A percentile compares a stretch with the other conserved stretches of the same genome.
phyloP scores from a whole-genome alignment of 2,888 invertebrate species.

The Drosophila melanosoma region DNA sequence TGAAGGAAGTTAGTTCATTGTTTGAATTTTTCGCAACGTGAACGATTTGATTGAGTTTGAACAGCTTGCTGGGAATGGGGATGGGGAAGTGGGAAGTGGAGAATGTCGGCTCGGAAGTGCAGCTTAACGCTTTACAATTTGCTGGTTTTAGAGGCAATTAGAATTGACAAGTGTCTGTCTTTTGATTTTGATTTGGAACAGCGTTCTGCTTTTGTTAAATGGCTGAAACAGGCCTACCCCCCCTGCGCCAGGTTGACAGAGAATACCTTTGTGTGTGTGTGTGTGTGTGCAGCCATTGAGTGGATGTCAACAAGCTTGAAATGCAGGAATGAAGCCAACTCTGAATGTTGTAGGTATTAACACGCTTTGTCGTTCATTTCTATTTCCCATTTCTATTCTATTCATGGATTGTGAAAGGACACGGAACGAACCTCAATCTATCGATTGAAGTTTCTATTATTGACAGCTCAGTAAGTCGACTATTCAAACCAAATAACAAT shows the following conservation, averaged over 20 bases:
- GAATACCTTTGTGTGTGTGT: slow-evolving; percentile 9
- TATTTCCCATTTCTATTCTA: slow-evolving; percentile 30
- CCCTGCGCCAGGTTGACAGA: slow-evolving; percentile 27
- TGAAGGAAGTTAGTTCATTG: slow-evolving; percentile 64
- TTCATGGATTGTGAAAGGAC: slow-evolving; percentile 23
- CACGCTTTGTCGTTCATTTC: slow-evolving; percentile 41
- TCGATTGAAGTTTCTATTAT: slow-evolving; percentile 33
- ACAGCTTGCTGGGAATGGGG: slow-evolving; percentile 8
- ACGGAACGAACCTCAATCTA: slow-evolving; percentile 20
- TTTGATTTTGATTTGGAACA: slow-evolving; percentile 57
- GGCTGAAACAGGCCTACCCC: slow-evolving; percentile 13
- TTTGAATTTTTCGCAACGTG: slow-evolving; percentile 70
- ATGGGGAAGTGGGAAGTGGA: not conserved
- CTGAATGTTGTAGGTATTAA: slow-evolving; percentile 7
- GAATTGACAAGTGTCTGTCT: slow-evolving; percentile 72
- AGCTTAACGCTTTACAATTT: slow-evolving; percentile 61
- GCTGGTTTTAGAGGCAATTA: slow-evolving; percentile 73
- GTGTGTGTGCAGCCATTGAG: slow-evolving; percentile 35
- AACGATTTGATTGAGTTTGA: slow-evolving; percentile 71
- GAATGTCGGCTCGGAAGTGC: slow-evolving; percentile 32
- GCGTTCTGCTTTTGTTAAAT: slow-evolving; percentile 45
- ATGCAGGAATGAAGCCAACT: slow-evolving; percentile 9
- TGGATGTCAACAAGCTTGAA: slow-evolving; percentile 44
- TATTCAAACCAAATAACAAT: not conserved
- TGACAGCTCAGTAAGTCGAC: slow-evolving; percentile 5